Evolutionary conservation across 1,140 invertebrate genomes (phyloP).

Genomic region (Pseudachorutes palmiensis): DNA sequence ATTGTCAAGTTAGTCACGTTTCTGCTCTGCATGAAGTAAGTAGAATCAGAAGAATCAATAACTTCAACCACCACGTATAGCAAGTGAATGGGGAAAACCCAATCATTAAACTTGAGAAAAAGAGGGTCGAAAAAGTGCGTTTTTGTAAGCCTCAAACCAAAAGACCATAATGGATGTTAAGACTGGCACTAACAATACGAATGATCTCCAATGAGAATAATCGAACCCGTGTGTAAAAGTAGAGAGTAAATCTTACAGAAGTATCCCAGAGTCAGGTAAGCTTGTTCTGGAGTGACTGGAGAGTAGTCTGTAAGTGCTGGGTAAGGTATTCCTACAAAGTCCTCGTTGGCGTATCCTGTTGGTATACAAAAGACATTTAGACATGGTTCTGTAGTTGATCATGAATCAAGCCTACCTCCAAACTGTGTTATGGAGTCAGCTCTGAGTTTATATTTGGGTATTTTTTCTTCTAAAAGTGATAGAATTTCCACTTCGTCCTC

Average conservation of each 20-base stretch:
- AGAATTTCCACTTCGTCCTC: slow-evolving; percentile 80
- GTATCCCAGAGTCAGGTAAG: slow-evolving; percentile 91
- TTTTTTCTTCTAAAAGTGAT: slow-evolving; percentile 86
- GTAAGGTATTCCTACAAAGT: slow-evolving; percentile 76
- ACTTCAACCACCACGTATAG: no score
- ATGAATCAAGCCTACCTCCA: slow-evolving; percentile 54
- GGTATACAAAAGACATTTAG: slow-evolving; percentile 35
- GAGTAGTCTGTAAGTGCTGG: slow-evolving; percentile 72
- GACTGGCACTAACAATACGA: no score
- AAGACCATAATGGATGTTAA: no score
- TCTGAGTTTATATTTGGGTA: slow-evolving; percentile 84
- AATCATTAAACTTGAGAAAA: no score
- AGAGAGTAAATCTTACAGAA: slow-evolving; percentile 89
- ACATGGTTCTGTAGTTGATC: not conserved
- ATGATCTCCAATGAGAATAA: no score
- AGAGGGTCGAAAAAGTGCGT: no score
- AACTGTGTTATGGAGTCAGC: slow-evolving; percentile 91
- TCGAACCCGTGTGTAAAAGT: no score
- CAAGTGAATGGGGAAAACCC: no score
- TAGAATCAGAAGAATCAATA: no score
- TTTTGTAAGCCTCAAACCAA: no score
- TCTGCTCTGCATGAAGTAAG: no score
- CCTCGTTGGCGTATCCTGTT: slow-evolving; percentile 83
- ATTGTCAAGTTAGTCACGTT: no score
- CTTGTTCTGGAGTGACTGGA: slow-evolving; percentile 78